Evolutionary conservation across 2,888 invertebrate species (phyloP).

Genomic region (Synergus umbraculus): DNA sequence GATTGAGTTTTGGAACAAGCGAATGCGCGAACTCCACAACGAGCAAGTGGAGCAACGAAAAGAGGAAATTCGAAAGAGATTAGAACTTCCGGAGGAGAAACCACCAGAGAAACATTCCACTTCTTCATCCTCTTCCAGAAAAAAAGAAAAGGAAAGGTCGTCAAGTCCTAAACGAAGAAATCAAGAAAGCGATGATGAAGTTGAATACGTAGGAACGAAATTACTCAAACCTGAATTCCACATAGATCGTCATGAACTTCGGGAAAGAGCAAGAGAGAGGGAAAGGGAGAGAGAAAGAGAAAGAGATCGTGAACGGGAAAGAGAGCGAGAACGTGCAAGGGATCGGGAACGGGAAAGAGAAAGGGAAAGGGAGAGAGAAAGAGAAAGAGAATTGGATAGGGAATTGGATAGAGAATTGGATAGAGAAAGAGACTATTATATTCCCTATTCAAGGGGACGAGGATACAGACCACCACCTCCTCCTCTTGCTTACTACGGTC

Average conservation of each 20-base stretch:
- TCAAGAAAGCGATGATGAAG: constrained; percentile 74
- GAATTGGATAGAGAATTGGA: neutral
- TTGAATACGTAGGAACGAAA: constrained; percentile 73
- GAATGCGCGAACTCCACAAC: constrained; percentile 88
- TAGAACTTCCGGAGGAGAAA: constrained; percentile 79
- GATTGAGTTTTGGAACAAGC: constrained; percentile 90
- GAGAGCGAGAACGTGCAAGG: constrained; percentile 7
- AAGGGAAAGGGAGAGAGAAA: constrained; percentile 44
- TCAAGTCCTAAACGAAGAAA: constrained; percentile 58
- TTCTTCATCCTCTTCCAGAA: constrained; percentile 50
- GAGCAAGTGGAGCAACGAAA: constrained; percentile 84
- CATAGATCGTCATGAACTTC: constrained; percentile 63
- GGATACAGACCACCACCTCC: constrained; percentile 48
- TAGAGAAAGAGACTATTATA: constrained; percentile 47
- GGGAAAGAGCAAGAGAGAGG: constrained; percentile 43
- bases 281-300: constrained; percentile 37
- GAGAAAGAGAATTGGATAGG: constrained; percentile 42
- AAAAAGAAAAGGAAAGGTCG: constrained; percentile 58
- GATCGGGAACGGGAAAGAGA: constrained; percentile 41
- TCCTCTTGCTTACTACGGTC: constrained; percentile 53
- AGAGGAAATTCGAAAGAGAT: constrained; percentile 83
- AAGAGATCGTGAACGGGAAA: constrained; percentile 46
- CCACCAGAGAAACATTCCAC: constrained; percentile 65
- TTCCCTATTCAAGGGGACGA: constrained; percentile 59
- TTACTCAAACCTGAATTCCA: constrained; percentile 68